phyloP scores from a whole-genome alignment of 2,113 vertebrate genomes.

The Toxotes chatareus region DNA sequence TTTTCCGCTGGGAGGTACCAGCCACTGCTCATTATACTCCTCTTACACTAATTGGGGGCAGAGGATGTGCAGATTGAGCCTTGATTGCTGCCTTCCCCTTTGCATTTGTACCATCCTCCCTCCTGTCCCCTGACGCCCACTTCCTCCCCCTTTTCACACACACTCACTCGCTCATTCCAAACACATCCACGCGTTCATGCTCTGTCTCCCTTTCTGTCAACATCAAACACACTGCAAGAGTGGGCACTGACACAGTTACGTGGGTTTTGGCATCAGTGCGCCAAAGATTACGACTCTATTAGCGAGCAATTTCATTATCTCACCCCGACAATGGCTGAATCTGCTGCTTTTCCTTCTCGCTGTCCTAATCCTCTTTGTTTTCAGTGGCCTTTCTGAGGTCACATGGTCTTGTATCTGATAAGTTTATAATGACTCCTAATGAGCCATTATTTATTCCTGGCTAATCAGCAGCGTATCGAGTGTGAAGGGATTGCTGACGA shows the following conservation, averaged over 20 bases:
- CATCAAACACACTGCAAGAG: slow-evolving; percentile 46
- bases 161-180: background rate
- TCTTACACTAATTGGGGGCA: slow-evolving; percentile 62
- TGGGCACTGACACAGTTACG: slow-evolving; percentile 46
- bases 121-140: slow-evolving; percentile 36
- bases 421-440: slow-evolving; percentile 57
- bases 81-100: slow-evolving; percentile 64
- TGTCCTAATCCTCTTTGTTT: slow-evolving; percentile 53
- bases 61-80: slow-evolving; percentile 68
- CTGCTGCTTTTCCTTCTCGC: slow-evolving; percentile 39
- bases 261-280: slow-evolving; percentile 25
- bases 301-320: slow-evolving; percentile 52
- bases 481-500: slow-evolving; percentile 22
- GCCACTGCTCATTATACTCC: slow-evolving; percentile 48
- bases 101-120: slow-evolving; percentile 38
- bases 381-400: slow-evolving; percentile 40
- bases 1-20: slow-evolving; percentile 45
- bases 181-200: slow-evolving; percentile 33
- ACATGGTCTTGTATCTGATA: slow-evolving; percentile 53
- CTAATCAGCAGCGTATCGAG: slow-evolving; percentile 47
- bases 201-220: slow-evolving; percentile 50
- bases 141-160: slow-evolving; percentile 15
- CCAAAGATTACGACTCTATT: slow-evolving; percentile 56
- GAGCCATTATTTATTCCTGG: slow-evolving; percentile 53
- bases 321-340: slow-evolving; percentile 35